Percentiles rank a stretch among this genome's conserved stretches.
Evolutionary conservation across 2,113 vertebrate species (phyloP).

Genomic region (Melospiza georgiana): DNA sequence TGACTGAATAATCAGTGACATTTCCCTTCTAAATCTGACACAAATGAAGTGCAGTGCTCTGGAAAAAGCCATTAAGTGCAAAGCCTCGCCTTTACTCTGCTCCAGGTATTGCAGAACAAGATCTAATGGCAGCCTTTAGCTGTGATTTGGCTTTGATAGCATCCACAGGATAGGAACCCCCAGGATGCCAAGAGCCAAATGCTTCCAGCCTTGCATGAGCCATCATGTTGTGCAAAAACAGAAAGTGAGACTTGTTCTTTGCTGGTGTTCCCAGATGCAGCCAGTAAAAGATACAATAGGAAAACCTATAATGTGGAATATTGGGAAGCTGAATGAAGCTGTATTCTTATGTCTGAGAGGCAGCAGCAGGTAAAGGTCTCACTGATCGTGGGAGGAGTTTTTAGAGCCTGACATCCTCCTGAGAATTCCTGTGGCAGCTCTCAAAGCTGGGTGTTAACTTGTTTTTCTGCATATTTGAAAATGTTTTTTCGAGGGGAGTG

Average conservation of each 20-base stretch:
- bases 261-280: not conserved
- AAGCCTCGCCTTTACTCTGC: conserved; percentile 29
- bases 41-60: conserved; percentile 39
- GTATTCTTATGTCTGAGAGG: not conserved
- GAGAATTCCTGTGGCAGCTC: not conserved
- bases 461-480: not conserved
- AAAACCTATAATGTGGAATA: not conserved
- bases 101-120: conserved; percentile 27
- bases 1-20: conserved; percentile 69
- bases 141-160: not conserved
- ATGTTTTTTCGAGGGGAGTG: not conserved
- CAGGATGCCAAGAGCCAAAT: not conserved
- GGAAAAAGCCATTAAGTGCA: conserved; percentile 62
- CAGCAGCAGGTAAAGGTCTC: not conserved
- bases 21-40: conserved; percentile 61
- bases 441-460: not conserved
- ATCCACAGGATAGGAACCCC: not conserved
- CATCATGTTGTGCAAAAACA: not conserved
- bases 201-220: not conserved
- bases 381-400: accelerated
- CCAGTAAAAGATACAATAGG: not conserved
- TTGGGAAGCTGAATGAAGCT: not conserved
- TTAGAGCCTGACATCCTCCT: not conserved
- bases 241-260: not conserved
- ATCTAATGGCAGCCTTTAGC: not conserved